phyloP scores from a whole-genome alignment of 2,888 invertebrate species.

The Aleiodes testaceus region DNA sequence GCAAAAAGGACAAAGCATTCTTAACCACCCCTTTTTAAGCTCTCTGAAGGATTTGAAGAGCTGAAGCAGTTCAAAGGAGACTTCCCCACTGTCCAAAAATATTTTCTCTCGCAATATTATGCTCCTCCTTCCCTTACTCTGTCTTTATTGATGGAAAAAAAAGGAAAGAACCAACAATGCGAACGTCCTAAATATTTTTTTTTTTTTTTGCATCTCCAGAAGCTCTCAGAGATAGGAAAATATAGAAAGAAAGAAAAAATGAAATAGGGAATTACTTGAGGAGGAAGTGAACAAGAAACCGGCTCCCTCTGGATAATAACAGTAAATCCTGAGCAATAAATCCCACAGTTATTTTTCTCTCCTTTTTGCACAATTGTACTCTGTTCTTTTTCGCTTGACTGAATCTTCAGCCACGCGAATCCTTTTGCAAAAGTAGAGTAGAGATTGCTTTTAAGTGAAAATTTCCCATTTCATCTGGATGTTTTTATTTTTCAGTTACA shows the following conservation, averaged over 20 bases:
- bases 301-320: conserved; percentile 66
- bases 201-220: conserved; percentile 22
- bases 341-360: conserved; percentile 59
- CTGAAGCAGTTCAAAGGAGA: conserved; percentile 8
- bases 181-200: conserved; percentile 20
- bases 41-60: background rate
- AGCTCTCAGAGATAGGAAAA: conserved; percentile 29
- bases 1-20: conserved; percentile 6
- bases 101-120: conserved; percentile 1
- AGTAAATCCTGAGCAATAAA: conserved; percentile 71
- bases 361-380: conserved; percentile 35
- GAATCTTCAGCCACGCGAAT: conserved; percentile 28
- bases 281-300: conserved; percentile 45
- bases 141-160: background rate
- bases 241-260: conserved; percentile 14
- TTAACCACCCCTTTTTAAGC: background rate
- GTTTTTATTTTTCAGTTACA: conserved; percentile 58
- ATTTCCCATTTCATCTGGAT: conserved; percentile 7
- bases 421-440: conserved; percentile 17
- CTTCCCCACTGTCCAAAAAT: background rate
- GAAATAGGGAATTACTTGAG: conserved; percentile 38
- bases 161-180: conserved; percentile 16
- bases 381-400: conserved; percentile 37
- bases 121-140: background rate
- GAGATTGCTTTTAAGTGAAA: conserved; percentile 23